Base-by-base conservation (phyloP, 2,888 invertebrate species). In the Drosophila suboccidentalis region DNA sequence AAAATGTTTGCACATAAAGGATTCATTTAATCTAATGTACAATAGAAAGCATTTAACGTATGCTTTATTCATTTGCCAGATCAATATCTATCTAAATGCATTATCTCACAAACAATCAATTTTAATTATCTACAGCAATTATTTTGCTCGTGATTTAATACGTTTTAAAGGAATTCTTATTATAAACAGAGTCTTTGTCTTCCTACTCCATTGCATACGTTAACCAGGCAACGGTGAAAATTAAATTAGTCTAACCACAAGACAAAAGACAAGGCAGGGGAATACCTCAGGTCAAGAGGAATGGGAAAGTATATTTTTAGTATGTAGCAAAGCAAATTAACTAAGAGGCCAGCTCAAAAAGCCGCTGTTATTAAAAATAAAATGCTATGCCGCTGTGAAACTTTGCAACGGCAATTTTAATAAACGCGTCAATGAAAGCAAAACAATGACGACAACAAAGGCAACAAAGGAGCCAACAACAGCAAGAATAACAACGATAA, bases 361-460 rank as follows among this genome's bases (percentile, higher is more conserved):
- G 55, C 69, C 44, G 38, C 77, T 68, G 61, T 65, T 79, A 80
- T 75, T 69, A 73, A 82, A 85, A 81, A 82, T 65, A 64, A 81
- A 80, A 65, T 67, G 54, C 58, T 47, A 13, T 44, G 70, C 38
- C 54, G 69, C 67, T 60, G 68, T 39, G 71, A 74, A 84, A 81
- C 66, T 80, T 87, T 82, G 73, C 73, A 69, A 70, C 84, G 79
- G 85, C 75, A 79, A 86, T 86, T 87, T 86, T 86, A 87, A 87
- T 86, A 87, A 87, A 82, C 87, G 84, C 85, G 78, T 83, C 85
- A 85, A 87, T 86, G 83, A 87, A 87, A 83, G 80, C 87, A 83
- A 86, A 87, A 87, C 85, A 86, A 87, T 83, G 87, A 87, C 65
- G 82, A 76, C 80, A 83, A 71, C 70, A 71, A 62, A 71, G 49